Evolutionary conservation across 2,888 invertebrate genomes (phyloP), one percentile per base, ranked within the genome.

Genomic region (Pterobdella sp.): DNA sequence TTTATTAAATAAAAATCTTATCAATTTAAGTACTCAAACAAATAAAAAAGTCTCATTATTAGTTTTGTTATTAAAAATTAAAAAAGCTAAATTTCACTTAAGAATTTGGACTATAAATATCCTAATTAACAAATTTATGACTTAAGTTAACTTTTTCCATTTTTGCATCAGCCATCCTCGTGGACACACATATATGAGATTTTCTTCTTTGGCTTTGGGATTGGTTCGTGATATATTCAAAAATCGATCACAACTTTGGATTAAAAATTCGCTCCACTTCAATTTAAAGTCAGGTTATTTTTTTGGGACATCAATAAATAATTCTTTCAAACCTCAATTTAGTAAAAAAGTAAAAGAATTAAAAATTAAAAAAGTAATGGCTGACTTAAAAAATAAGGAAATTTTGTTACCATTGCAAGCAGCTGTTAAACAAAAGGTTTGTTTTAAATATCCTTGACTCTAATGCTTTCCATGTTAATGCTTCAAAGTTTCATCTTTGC

Each of bases 391-490:
- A 42, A 37, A 73, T 10, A 37, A 72, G n/a, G 76, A 75, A 26
- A 66, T 73, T 26, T 63, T 77, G 52, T 73, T 68, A 31, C 76
- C 77, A 18, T 66, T 76, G 63, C 77, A 77, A 42, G 63, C 60
- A 29, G 64, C 73, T 52, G 76, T 76, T 7, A 77, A 77, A 68
- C 74, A 75, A 74, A 72, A 76, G 74, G 77, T 75, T 18, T 26
- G 36, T 60, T 64, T 36, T 32, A 34, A 69, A 26, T 42, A 37
- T 22, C 22, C 4, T 4, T 26, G n/a, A 29, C 3, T 34, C 35
- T 36, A 29, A 22, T 35, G 18, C 14, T 34, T 14, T 26, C 14
- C 14, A 67, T 10, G 4, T 31, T 26, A 67, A 34, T 14, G 18
- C 4, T 68, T 35, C 26, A 66, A n/a, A 67, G 3, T 36, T 72